Base-by-base conservation (phyloP, 2,113 vertebrate genomes). In the Meles meles region DNA sequence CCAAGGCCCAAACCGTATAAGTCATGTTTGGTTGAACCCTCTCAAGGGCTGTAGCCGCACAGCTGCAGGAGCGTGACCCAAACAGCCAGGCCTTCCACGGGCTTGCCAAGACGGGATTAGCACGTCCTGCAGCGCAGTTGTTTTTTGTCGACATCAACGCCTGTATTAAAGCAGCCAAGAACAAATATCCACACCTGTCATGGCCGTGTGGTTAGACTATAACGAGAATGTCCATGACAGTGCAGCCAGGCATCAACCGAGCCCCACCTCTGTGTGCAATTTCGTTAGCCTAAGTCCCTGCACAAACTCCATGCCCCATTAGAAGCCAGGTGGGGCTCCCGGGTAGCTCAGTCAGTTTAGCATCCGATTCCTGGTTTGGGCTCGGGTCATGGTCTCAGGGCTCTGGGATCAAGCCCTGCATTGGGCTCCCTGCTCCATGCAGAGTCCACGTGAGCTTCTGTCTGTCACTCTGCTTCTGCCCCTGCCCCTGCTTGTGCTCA, bases 91-190 rank as follows among this genome's bases (percentile, higher is more conserved):
- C 0, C 18, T 25, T 44, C 77, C 69, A 18, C 23, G 14, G 29
- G 11, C 14, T 0, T 21, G 31, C 52, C 20, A 5, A 11, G 39
- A 27, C 6, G 18, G 29, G 1, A 2, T 12, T 11, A n/a, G 31
- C 5, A 4, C 14, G 4, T 29, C 31, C 71, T 13, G 3, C 12
- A 1, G 2, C 39, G 13, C 39, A 2, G 0, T 1, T 1, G 0
- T 7, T 4, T 81, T 37, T 21, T 15, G 25, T 61, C 29, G 0
- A 27, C 25, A 6, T 6, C 12, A 6, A 37, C 0, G 18, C 55
- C 83, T 8, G 27, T 3, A 1, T 10, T 3, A 29, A 47, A 52
- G 92, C 23, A 2, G 6, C 4, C 42, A 37, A 17, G 69, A 8
- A 15, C 2, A 12, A 23, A 27, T 1, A 3, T 9, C 1, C 77